Percentiles rank a stretch among this genome's conserved stretches.
These are phyloP conservation scores for Diplolepis rosae DNA, from an alignment of 2,888 invertebrate genomes.

Conservation along the genomic window DNA sequence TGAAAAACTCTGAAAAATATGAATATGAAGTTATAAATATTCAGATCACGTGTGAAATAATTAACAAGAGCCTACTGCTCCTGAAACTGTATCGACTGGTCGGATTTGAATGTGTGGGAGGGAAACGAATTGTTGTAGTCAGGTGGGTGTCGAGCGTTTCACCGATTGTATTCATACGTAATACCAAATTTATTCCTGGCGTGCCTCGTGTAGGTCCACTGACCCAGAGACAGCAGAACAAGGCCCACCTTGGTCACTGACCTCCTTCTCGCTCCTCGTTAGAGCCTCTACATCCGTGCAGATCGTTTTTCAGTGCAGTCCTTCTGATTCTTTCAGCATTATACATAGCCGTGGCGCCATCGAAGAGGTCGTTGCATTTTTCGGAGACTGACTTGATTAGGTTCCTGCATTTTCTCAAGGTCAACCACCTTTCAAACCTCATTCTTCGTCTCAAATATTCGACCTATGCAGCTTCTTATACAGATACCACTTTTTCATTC, in stretches of 20 bases:
- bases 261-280: conserved; percentile 41
- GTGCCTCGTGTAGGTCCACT: conserved; percentile 51
- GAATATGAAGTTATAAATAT: conserved; percentile 7
- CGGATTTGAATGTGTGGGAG: conserved; percentile 1
- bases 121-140: background rate
- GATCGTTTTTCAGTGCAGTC: conserved; percentile 21
- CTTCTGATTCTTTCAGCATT: conserved; percentile 10
- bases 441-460: background rate
- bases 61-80: conserved; percentile 10
- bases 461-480: too few relatives aligned
- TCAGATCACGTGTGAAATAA: conserved; percentile 22
- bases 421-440: background rate
- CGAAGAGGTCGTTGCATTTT: background rate
- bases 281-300: conserved; percentile 23
- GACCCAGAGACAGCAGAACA: conserved; percentile 53
- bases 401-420: background rate
- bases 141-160: conserved; percentile 1
- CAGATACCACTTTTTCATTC: too few relatives aligned
- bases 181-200: conserved; percentile 33
- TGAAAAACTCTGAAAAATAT: background rate
- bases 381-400: background rate
- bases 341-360: background rate
- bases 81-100: conserved; percentile 21
- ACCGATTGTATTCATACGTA: conserved; percentile 8
- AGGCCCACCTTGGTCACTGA: conserved; percentile 47